Base-by-base conservation (phyloP, 2,888 invertebrate species). In the Neoaliturus tenellus region DNA sequence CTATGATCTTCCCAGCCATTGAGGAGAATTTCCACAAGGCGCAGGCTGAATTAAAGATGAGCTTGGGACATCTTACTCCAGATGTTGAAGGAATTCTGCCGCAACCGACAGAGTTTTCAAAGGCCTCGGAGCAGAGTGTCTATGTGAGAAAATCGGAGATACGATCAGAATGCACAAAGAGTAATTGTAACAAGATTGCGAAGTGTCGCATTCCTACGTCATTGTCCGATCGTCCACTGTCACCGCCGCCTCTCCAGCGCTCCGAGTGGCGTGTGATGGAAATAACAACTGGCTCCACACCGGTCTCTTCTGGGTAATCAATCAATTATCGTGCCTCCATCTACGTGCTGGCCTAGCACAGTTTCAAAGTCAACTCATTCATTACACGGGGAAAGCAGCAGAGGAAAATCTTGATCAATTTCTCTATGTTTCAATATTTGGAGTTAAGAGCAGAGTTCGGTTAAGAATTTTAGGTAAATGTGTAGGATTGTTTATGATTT, bases 61-160 rank as follows among this genome's bases (percentile, higher is more conserved):
- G 31, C 75, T 75, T 75, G 44, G 75, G 78, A 78, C 78, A 78
- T 78, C 78, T 78, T 78, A 78, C 78, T 78, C 55, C 78, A 78
- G 78, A 55, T 55, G 55, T 23, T 71, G 71, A 71, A 71, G 71
- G 71, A 71, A 71, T 71, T 41, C 71, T 39, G 39, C 41, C 33
- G 33, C 78, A 78, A 23, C 55, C 25, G 75, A 28, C 44, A 5
- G 25, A 33, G 35, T 51, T 41, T 31, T 78, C 78, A 78, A 51
- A 78, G 55, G 44, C 44, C 44, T 8, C 44, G 28, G 39, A 5
- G 6, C 35, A 20, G 71, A 62, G 62, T 31, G 62, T 62, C 62
- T 31, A 75, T 75, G 73, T 75, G 73, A 75, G 73, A 75, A 75
- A 75, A 31, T 31, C 78, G 35, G 35, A 51, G 78, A 78, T 31